Percentiles rank a stretch among this genome's conserved stretches.
phyloP scores from a whole-genome alignment of 2,888 invertebrate species.

The Beris morrisii region DNA sequence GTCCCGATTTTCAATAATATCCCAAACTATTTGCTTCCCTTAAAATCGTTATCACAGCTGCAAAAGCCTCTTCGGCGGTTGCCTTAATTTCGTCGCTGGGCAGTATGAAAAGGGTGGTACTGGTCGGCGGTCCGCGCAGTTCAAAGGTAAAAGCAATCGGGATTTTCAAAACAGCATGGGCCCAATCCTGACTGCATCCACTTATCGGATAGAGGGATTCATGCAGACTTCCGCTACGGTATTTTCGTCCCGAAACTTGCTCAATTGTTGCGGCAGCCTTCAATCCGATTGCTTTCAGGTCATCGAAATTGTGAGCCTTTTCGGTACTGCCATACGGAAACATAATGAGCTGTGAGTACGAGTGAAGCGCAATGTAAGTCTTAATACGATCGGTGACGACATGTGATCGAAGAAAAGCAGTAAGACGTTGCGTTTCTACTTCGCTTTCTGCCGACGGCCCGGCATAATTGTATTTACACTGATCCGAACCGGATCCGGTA shows the following conservation, averaged over 20 bases:
- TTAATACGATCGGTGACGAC: slow-evolving; percentile 52
- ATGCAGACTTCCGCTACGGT: slow-evolving; percentile 51
- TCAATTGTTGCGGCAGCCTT: slow-evolving; percentile 51
- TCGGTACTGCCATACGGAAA: slow-evolving; percentile 61
- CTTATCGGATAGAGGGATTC: slow-evolving; percentile 56
- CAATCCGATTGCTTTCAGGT: slow-evolving; percentile 52
- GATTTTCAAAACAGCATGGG: slow-evolving; percentile 48
- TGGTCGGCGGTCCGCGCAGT: slow-evolving; percentile 53
- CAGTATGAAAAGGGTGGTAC: slow-evolving; percentile 52
- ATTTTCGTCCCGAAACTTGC: slow-evolving; percentile 48
- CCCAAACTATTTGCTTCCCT: slow-evolving; percentile 50
- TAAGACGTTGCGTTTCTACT: slow-evolving; percentile 57
- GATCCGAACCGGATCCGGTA: slow-evolving; percentile 59
- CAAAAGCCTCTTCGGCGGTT: slow-evolving; percentile 52
- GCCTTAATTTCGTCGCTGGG: slow-evolving; percentile 52
- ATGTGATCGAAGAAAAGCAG: slow-evolving; percentile 47
- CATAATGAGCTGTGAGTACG: slow-evolving; percentile 67
- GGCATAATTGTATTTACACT: slow-evolving; percentile 64
- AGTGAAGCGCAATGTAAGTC: slow-evolving; percentile 67
- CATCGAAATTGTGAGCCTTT: slow-evolving; percentile 42
- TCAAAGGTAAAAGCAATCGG: slow-evolving; percentile 55
- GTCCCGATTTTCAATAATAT: slow-evolving; percentile 43
- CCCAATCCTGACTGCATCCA: slow-evolving; percentile 47
- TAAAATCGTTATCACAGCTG: slow-evolving; percentile 51
- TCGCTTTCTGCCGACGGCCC: slow-evolving; percentile 65